Conservation (phyloP, 2,888 invertebrate species). For the Polyommatus icarus region DNA sequence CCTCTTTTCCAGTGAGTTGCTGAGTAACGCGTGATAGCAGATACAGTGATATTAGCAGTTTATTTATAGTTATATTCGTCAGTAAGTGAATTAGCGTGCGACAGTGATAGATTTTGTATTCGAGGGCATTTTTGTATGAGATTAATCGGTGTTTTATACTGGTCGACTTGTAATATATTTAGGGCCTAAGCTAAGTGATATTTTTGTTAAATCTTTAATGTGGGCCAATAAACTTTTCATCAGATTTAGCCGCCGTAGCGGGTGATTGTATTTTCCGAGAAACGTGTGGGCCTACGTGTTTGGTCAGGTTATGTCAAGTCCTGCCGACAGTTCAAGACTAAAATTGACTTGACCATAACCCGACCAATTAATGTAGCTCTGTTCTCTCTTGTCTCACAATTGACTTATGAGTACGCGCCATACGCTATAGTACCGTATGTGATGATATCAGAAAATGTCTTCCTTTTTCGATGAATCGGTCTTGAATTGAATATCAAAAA, state of each 20-base stretch:
- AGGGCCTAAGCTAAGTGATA: constrained; percentile 12
- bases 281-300: background rate
- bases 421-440: background rate
- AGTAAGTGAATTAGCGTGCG: constrained; percentile 30
- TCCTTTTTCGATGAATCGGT: background rate
- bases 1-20: constrained; percentile 66
- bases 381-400: background rate
- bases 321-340: background rate
- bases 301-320: background rate
- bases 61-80: constrained; percentile 37
- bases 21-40: constrained; percentile 70
- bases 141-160: constrained; percentile 21
- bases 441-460: background rate
- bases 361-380: background rate
- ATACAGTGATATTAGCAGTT: constrained; percentile 66
- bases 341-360: background rate
- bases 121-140: constrained; percentile 31
- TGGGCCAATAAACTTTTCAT: background rate
- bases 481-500: background rate
- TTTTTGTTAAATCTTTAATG: constrained; percentile 6
- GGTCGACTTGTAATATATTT: constrained; percentile 7
- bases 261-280: background rate
- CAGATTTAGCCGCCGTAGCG: background rate
- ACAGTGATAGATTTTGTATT: constrained; percentile 31
- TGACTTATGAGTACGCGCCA: background rate